Percentiles rank a stretch among this genome's conserved stretches.
These are phyloP conservation scores for Myathropa florea DNA, from an alignment of 2,888 invertebrate species.

Conservation along the genomic window DNA sequence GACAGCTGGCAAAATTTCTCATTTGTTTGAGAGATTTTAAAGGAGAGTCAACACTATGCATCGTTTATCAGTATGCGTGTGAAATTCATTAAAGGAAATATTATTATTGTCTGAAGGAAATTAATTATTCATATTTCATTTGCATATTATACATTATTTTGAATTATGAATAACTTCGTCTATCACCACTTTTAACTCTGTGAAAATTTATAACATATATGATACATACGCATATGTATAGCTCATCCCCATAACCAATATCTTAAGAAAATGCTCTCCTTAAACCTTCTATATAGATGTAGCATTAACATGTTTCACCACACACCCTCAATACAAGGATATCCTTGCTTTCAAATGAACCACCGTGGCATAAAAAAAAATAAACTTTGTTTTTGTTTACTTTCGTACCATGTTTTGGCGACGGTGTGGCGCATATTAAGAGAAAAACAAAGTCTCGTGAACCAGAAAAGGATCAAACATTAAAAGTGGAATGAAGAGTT, in stretches of 20 bases:
- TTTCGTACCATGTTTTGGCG: slow-evolving; percentile 64
- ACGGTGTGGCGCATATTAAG: slow-evolving; percentile 55
- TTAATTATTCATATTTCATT: neutral
- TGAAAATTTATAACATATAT: neutral
- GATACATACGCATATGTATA: neutral
- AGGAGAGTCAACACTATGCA: no score
- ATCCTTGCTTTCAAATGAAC: slow-evolving; percentile 46
- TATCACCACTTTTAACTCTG: neutral
- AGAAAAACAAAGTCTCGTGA: slow-evolving; percentile 37
- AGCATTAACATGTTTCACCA: slow-evolving; percentile 17
- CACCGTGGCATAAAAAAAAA: slow-evolving; percentile 44
- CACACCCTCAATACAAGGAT: slow-evolving; percentile 40
- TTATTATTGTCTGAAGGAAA: neutral
- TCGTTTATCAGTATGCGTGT: no score
- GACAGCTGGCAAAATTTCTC: no score
- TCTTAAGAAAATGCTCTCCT: neutral
- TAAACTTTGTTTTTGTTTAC: slow-evolving; percentile 68
- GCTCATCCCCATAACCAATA: neutral
- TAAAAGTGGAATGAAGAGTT: slow-evolving; percentile 32
- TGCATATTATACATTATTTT: neutral
- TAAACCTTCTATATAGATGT: neutral
- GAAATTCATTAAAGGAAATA: neutral
- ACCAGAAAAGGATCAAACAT: slow-evolving; percentile 45
- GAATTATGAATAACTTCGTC: neutral
- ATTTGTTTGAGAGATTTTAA: no score